Conservation (phyloP, 2,888 invertebrate genomes). For the Herminia tarsipennalis region DNA sequence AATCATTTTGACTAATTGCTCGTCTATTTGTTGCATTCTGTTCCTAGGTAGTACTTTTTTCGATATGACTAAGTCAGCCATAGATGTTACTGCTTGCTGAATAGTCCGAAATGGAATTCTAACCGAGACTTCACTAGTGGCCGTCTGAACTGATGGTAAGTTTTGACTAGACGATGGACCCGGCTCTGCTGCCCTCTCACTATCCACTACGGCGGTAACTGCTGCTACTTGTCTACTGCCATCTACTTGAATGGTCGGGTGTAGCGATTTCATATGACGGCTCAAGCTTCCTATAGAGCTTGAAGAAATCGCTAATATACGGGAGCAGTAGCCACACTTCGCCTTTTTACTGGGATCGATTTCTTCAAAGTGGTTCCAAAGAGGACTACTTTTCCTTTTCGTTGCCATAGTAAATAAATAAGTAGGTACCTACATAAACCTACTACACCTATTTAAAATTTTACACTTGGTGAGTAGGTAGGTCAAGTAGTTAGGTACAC, state of each 20-base stretch:
- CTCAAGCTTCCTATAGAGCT: constrained; percentile 2
- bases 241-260: constrained; percentile 4
- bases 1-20: neutral
- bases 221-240: neutral
- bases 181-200: too few species aligned
- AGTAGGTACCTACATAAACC: too few species aligned
- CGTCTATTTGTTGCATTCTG: neutral
- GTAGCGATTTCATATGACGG: constrained; percentile 6
- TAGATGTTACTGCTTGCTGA: too few species aligned
- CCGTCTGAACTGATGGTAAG: too few species aligned
- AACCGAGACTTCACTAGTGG: too few species aligned
- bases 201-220: too few species aligned
- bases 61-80: neutral
- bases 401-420: too few species aligned
- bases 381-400: constrained; percentile 2
- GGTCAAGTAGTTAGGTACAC: too few species aligned
- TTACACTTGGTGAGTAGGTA: too few species aligned
- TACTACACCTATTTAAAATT: too few species aligned
- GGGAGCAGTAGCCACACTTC: constrained; percentile 6
- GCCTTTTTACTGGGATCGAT: constrained; percentile 1
- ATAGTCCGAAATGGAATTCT: too few species aligned
- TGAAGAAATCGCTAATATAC: neutral
- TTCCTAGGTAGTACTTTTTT: neutral
- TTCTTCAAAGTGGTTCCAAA: constrained; percentile 4
- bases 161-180: too few species aligned